A percentile compares a stretch with the other conserved stretches of the same genome.
phyloP scores from a whole-genome alignment of 2,797 vertebrate genomes.

The Chiroxiphia lanceolata region DNA sequence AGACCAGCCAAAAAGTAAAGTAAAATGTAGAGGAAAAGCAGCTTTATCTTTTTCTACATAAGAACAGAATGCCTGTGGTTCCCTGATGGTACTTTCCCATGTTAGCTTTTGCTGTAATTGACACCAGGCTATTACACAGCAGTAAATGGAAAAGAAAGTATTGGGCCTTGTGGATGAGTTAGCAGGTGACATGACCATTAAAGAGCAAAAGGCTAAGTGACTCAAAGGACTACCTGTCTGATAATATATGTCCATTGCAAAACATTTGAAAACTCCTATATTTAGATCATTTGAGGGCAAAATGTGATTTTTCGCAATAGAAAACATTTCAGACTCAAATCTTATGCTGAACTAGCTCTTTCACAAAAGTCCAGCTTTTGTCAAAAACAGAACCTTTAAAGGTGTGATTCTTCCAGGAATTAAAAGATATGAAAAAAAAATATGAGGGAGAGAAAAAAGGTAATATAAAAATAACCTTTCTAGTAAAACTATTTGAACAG shows the following conservation, averaged over 20 bases:
- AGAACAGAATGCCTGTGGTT: background rate
- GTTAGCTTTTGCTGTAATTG: background rate
- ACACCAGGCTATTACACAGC: background rate
- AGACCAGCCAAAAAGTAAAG: background rate
- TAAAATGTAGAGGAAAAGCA: background rate
- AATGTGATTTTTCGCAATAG: background rate
- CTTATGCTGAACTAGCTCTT: background rate
- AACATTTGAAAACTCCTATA: background rate
- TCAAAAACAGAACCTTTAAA: background rate
- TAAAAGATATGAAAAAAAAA: background rate
- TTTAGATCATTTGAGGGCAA: background rate
- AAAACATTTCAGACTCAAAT: background rate
- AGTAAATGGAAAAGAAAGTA: background rate
- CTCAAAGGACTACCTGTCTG: background rate
- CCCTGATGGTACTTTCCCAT: background rate
- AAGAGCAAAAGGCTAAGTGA: background rate
- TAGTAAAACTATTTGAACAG: background rate
- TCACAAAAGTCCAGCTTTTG: background rate
- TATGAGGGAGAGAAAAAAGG: background rate
- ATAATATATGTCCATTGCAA: background rate
- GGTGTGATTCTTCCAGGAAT: background rate
- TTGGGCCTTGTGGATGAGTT: background rate
- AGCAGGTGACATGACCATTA: background rate
- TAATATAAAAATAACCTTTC: background rate
- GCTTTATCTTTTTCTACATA: background rate